These are phyloP conservation scores for Uloborus diversus DNA, from an alignment of 1,140 invertebrate species.

Conservation along the genomic window DNA sequence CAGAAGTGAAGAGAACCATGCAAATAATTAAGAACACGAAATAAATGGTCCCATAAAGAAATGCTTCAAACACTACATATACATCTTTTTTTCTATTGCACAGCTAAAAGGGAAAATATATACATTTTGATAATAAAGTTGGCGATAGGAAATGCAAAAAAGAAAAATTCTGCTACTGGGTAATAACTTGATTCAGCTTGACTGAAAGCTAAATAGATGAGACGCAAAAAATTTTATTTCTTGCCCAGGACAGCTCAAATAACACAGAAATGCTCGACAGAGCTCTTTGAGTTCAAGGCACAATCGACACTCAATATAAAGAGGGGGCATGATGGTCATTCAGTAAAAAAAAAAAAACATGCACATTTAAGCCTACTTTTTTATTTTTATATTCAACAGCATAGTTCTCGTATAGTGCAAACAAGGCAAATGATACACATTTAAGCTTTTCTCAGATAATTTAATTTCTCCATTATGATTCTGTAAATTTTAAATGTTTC, in stretches of 20 bases:
- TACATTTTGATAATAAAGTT: slow-evolving; percentile 28
- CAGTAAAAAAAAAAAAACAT: too few relatives aligned
- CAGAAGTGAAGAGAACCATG: background rate
- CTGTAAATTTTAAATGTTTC: too few relatives aligned
- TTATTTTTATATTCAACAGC: too few relatives aligned
- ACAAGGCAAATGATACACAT: too few relatives aligned
- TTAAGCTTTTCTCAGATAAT: background rate
- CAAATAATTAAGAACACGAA: slow-evolving; percentile 13
- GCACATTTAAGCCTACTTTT: too few relatives aligned
- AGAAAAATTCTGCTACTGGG: background rate
- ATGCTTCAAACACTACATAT: slow-evolving; percentile 32
- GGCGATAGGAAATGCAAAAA: background rate
- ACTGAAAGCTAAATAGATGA: background rate
- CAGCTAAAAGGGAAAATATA: slow-evolving; percentile 42
- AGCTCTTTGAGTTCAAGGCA: slow-evolving; percentile 54
- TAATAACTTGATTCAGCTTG: too few relatives aligned
- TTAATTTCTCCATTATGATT: background rate
- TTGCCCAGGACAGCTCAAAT: background rate
- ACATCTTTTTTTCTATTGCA: slow-evolving; percentile 33
- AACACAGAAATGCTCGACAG: background rate
- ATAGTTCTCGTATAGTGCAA: too few relatives aligned
- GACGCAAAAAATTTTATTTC: background rate
- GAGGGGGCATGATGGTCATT: slow-evolving; percentile 6
- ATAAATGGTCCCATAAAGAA: slow-evolving; percentile 32
- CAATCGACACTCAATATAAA: slow-evolving; percentile 43